Evolutionary conservation across 1,140 invertebrate species (phyloP), one percentile per base, ranked within the genome.

Genomic region (Drosophila nigrodunni): DNA sequence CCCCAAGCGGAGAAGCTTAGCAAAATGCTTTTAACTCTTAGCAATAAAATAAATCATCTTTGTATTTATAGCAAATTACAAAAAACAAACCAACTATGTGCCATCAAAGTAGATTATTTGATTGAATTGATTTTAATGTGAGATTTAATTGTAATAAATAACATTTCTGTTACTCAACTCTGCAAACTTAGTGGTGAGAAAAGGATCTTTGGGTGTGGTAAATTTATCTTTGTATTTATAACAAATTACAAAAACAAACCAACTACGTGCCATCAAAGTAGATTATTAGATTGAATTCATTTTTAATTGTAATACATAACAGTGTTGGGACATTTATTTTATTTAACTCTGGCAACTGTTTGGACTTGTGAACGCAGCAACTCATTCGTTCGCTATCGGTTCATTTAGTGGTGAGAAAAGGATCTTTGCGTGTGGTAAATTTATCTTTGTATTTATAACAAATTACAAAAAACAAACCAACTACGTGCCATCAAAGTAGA

Each of bases 1-100:
- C 30, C 46, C 57, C 43, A 69, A 50, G 37, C 52, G 25, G 13
- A 50, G 37, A 52, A 39, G 64, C 55, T 60, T 30, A 34, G 18
- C 5, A 21, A 61, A 69, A 54, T 74, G 39, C 47, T 73, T 58
- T 44, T 58, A 58, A 44, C 43, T 57, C 54, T 59, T 73, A 73
- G 21, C 46, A 30, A 66, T 21, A 50, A 65, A 58, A 34, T 59
- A 55, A 44, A 60, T 46, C n/a, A 58, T 44, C 25, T 44, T 54
- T 57, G 41, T 10, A 21, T 66, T 50, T 10, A 9, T 6, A 35
- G 8, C 15, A 49, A 47, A 57, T 43, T 46, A 58, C 43, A 52
- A 41, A 52, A 30, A 69, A 43, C 46, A 50, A 60, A 41, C 9
- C n/a, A 67, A 11, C 25, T 66, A 39, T 30, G 2, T 21, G 50